Percentiles rank a stretch among this genome's conserved stretches.
phyloP scores from a whole-genome alignment of 2,888 invertebrate species.

The Drosophila greeni region DNA sequence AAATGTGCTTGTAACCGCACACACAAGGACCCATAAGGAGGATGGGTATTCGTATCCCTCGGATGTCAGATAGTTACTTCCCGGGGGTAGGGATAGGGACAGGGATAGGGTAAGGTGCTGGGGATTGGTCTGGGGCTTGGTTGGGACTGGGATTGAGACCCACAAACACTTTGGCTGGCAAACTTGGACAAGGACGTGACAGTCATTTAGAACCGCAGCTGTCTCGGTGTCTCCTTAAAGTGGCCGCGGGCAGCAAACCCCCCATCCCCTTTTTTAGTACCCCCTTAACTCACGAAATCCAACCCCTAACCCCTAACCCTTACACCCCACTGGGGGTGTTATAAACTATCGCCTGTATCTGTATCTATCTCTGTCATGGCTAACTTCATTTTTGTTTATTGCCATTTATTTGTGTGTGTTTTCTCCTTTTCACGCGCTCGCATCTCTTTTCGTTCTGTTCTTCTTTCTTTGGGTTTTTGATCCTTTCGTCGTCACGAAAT shows the following conservation, averaged over 20 bases:
- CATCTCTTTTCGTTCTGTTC: slow-evolving; percentile 51
- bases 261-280: slow-evolving; percentile 13
- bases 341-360: slow-evolving; percentile 58
- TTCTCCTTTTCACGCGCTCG: slow-evolving; percentile 66
- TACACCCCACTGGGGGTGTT: slow-evolving; percentile 7
- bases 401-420: slow-evolving; percentile 67
- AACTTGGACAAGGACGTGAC: slow-evolving; percentile 73
- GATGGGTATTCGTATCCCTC: slow-evolving; percentile 17
- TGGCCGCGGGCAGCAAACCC: slow-evolving; percentile 64
- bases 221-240: slow-evolving; percentile 63
- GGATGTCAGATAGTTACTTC: slow-evolving; percentile 16
- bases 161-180: slow-evolving; percentile 34
- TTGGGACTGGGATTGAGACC: slow-evolving; percentile 25
- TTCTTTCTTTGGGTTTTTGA: slow-evolving; percentile 45
- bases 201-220: slow-evolving; percentile 72
- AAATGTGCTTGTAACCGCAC: slow-evolving; percentile 74
- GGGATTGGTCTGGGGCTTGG: not conserved
- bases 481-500: slow-evolving; percentile 65
- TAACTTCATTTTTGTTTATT: slow-evolving; percentile 75
- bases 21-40: slow-evolving; percentile 41
- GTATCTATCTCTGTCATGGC: slow-evolving; percentile 66
- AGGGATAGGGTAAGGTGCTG: slow-evolving; percentile 13
- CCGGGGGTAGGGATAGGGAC: not conserved
- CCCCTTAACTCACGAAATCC: not conserved
- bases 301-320: slow-evolving; percentile 6